phyloP scores from a whole-genome alignment of 2,113 vertebrate species.

The Tinamus guttatus region DNA sequence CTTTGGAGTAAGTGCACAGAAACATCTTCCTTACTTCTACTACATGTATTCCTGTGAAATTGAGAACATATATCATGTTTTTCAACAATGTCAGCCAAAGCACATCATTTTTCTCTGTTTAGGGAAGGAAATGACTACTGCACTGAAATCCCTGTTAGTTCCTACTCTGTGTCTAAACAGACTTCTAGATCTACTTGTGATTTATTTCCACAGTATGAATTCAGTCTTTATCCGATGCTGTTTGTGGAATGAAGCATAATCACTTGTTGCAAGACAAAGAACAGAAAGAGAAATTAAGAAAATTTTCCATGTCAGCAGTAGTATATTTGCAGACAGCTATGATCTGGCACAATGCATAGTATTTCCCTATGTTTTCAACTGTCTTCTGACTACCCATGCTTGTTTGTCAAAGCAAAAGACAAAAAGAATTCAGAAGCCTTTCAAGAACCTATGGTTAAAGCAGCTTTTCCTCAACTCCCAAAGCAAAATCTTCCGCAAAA shows the following conservation, averaged over 20 bases:
- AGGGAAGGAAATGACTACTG: background rate
- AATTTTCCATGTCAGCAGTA: background rate
- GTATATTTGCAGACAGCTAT: background rate
- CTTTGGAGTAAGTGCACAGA: background rate
- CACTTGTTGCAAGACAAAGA: background rate
- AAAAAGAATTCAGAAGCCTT: slow-evolving; percentile 26
- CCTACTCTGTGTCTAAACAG: background rate
- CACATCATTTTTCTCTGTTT: background rate
- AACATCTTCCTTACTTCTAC: background rate
- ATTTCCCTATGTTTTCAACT: background rate
- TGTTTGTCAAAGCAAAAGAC: background rate
- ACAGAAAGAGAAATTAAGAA: background rate
- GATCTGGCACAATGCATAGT: background rate
- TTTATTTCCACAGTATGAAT: background rate
- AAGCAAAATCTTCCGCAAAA: slow-evolving; percentile 12
- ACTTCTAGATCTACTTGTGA: background rate
- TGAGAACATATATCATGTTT: background rate
- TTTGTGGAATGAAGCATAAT: background rate
- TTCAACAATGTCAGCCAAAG: background rate
- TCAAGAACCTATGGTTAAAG: slow-evolving; percentile 7
- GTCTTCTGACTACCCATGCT: background rate
- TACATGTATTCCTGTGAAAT: background rate
- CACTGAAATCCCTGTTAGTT: background rate
- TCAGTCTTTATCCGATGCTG: background rate
- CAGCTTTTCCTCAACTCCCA: slow-evolving; percentile 24